A percentile compares a stretch with the other conserved stretches of the same genome.
Conservation (phyloP, 2,113 vertebrate genomes). For the Barnardius zonarius region DNA sequence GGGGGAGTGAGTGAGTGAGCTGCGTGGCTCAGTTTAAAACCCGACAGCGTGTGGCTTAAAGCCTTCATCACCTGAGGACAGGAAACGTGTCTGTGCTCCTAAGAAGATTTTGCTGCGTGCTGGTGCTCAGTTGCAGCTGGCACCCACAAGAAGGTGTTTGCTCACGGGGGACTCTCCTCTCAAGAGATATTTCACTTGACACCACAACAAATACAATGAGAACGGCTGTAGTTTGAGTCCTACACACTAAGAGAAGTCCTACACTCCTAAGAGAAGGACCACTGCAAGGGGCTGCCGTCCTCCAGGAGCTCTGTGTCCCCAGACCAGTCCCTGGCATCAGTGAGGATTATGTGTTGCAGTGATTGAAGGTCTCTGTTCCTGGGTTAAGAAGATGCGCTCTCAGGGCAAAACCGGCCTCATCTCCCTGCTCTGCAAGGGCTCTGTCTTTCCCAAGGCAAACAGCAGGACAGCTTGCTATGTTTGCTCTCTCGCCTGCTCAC, state of each 20-base stretch:
- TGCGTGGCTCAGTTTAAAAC: too few species aligned
- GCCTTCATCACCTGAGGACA: not conserved
- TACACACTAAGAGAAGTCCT: too few species aligned
- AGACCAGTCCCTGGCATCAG: fast-evolving
- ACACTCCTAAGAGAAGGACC: not conserved
- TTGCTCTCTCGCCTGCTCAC: not conserved
- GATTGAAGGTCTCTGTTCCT: not conserved
- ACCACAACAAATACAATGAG: fast-evolving
- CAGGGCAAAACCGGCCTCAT: not conserved
- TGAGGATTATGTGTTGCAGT: fast-evolving
- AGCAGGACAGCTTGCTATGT: not conserved
- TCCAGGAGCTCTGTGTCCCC: fast-evolving
- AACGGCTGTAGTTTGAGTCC: not conserved
- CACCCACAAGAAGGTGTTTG: not conserved
- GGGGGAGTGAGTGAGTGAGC: too few species aligned
- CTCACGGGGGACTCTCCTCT: fast-evolving
- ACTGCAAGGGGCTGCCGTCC: not conserved
- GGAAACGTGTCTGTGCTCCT: not conserved
- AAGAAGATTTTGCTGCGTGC: not conserved
- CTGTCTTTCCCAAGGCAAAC: not conserved
- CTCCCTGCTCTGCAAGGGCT: not conserved
- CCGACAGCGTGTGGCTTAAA: fast-evolving
- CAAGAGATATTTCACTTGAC: too few species aligned
- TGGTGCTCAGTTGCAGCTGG: not conserved
- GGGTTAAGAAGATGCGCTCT: not conserved